These are phyloP conservation scores for Leptoteleia sp. DNA, from an alignment of 1,140 invertebrate species.

Conservation along the genomic window DNA sequence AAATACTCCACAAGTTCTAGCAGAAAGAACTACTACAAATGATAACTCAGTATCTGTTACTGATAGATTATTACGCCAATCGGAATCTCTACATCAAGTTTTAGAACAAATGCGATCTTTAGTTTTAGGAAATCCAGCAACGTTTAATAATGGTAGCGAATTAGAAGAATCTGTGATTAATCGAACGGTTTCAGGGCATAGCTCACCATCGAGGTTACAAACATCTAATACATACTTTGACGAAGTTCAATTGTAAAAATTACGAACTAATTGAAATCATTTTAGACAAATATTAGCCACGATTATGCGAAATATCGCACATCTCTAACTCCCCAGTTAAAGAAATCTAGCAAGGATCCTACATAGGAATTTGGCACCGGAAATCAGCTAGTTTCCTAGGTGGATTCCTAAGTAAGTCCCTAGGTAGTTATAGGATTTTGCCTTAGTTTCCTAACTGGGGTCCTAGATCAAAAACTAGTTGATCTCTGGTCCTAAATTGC, in stretches of 20 bases:
- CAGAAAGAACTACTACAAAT: constrained; percentile 58
- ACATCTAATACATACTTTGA: constrained; percentile 20
- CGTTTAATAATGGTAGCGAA: constrained; percentile 57
- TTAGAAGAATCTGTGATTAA: constrained; percentile 12
- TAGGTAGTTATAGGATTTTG: too few species aligned
- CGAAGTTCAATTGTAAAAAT: constrained; percentile 28
- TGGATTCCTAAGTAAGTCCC: too few species aligned
- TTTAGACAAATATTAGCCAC: too few species aligned
- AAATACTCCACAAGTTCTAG: constrained; percentile 23
- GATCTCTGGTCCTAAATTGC: too few species aligned
- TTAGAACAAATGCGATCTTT: constrained; percentile 80
- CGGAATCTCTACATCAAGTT: constrained; percentile 79
- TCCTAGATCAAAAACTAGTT: too few species aligned
- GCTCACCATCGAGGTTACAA: constrained; percentile 21
- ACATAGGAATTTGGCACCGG: too few species aligned
- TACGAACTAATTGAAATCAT: not conserved
- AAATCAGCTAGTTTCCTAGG: too few species aligned
- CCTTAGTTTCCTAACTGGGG: too few species aligned
- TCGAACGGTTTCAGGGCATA: constrained; percentile 29
- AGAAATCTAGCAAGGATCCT: too few species aligned
- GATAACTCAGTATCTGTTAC: constrained; percentile 77
- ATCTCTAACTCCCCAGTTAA: too few species aligned
- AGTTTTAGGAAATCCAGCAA: constrained; percentile 73
- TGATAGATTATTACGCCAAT: constrained; percentile 72
- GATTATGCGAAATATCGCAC: too few species aligned